Base-by-base conservation (phyloP, 2,797 vertebrate genomes). In the Furcifer pardalis region DNA sequence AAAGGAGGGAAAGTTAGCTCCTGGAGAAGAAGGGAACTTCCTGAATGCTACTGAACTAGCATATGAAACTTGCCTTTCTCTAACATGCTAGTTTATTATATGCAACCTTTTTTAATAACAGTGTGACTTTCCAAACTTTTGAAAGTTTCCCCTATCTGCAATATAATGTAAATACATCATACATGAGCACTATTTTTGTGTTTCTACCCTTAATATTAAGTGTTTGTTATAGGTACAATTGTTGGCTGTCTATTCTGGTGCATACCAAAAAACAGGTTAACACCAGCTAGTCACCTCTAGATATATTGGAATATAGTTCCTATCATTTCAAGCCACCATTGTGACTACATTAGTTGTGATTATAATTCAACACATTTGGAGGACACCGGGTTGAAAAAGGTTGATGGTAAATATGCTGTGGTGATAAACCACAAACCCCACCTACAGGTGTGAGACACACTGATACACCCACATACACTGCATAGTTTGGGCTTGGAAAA, bases 391-490 rank as follows among this genome's bases (percentile, higher is more conserved):
- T 4, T 74, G 46, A 13, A n/a, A 6, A 74, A 74, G 44, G 3
- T 7, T 74, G 72, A 71, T 19, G 30, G 42, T 56, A 30, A 65
- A 17, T 86, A 77, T 2, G 63, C 7, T 3, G 2, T 40, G 81
- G 1, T n/a, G 49, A 27, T 56, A 27, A 83, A 32, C 76, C 9
- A 8, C 79, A 46, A 72, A 12, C 0, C 21, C 23, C 81, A 7
- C 7, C 1, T 35, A 66, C 1, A 65, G 75, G 60, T 7, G 19
- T 27, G 42, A n/a, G 15, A 12, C 82, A 52, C 40, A 72, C 85
- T 91, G 83, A 9, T 71, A 23, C 60, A 30, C 32, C 75, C 59
- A 73, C 75, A 66, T 72, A 78, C 7, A 27, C 21, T 35, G 27
- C 66, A 72, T 72, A 32, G 44, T 86, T 71, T 49, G 60, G 44